phyloP scores from a whole-genome alignment of 2,888 invertebrate genomes.

The Rhagonycha lutea region DNA sequence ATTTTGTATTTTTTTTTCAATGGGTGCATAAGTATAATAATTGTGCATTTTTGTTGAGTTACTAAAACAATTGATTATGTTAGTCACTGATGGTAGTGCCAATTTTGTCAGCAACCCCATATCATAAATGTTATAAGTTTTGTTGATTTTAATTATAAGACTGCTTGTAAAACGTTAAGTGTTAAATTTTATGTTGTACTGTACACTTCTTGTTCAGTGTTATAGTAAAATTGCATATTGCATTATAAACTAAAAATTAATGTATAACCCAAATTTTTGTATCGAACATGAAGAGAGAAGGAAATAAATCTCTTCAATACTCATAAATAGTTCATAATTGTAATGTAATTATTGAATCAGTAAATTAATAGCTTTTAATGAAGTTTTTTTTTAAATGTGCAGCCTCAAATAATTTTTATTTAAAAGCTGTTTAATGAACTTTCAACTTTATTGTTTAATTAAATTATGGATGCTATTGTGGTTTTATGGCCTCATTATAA shows the following conservation, averaged over 20 bases:
- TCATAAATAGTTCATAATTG: constrained; percentile 14
- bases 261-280: constrained; percentile 10
- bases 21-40: background rate
- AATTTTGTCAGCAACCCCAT: constrained; percentile 9
- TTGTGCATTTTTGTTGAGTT: constrained; percentile 13
- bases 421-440: background rate
- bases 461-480: background rate
- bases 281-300: constrained; percentile 4
- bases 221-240: constrained; percentile 34
- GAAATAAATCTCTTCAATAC: constrained; percentile 5
- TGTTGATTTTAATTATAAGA: constrained; percentile 13
- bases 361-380: constrained; percentile 13
- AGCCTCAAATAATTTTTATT: background rate
- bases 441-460: background rate
- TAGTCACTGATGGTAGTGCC: constrained; percentile 22
- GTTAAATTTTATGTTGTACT: constrained; percentile 16
- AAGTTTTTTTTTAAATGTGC: background rate
- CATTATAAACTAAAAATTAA: constrained; percentile 21
- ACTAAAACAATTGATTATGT: constrained; percentile 15
- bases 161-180: constrained; percentile 22
- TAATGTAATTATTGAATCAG: constrained; percentile 12
- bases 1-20: background rate
- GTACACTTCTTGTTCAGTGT: constrained; percentile 27
- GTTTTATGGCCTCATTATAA: background rate
- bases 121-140: background rate